Base-by-base conservation (phyloP, 2,113 vertebrate genomes). In the Sander lucioperca region DNA sequence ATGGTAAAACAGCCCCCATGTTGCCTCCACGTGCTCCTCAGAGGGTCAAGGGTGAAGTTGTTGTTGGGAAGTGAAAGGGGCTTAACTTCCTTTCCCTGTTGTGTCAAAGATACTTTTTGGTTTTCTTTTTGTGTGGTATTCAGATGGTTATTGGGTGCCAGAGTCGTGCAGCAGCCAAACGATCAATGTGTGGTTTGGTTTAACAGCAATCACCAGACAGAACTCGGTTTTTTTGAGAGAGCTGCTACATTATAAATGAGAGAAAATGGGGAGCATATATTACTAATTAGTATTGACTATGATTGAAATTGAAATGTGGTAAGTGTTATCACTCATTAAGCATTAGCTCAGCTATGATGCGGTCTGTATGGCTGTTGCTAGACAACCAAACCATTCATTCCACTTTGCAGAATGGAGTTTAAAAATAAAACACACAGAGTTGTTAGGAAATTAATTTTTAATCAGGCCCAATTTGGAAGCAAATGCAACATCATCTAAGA, bases 1-100 rank as follows among this genome's bases (percentile, higher is more conserved):
- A 86, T 93, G 95, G 94, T 96, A 95, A 95, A 90, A 77, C 84
- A 80, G 89, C 91, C 91, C 93, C 94, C 94, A 95, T 95, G 95
- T 95, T 94, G 94, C 87, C 89, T 95, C 93, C 92, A 92, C 80
- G 66, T 15, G 84, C 89, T 92, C 91, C 85, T 1, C 76, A 1
- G 18, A 19, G 25, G 57, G n/a, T 76, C 79, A 1, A 79, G 67
- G 71, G 57, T 83, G 78, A 83, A 90, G 87, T 81, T 67, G 87
- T 57, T 74, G 85, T 87, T 79, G 88, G 83, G 80, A 36, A 47
- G 54, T 15, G 23, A 63, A 39, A 1, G 77, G 61, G 70, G 45
- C 4, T 9, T 1, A 10, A 54, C 15, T 19, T 83, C 27, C 30
- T 70, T 0, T 67, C 53, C 70, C 36, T 23, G 62, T 4, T 12